These are phyloP conservation scores for Octopus sinensis DNA, from an alignment of 1,140 invertebrate genomes.

Conservation along the genomic window DNA sequence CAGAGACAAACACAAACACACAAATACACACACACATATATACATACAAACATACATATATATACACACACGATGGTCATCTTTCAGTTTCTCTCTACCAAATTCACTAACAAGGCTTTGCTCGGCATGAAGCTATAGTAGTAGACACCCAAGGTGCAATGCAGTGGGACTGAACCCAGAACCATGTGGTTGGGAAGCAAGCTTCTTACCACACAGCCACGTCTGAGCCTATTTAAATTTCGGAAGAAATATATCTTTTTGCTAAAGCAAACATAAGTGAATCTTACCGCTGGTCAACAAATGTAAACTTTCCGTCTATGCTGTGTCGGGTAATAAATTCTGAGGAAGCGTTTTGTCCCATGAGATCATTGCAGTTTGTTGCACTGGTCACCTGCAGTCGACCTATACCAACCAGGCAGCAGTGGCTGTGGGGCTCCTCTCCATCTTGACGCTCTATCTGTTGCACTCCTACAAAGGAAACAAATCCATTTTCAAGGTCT, in stretches of 20 bases:
- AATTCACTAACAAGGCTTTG: too few species aligned
- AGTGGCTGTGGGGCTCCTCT: conserved; percentile 76
- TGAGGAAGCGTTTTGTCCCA: conserved; percentile 76
- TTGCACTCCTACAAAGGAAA: conserved; percentile 33
- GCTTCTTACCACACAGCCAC: too few species aligned
- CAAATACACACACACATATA: too few species aligned
- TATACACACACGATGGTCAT: too few species aligned
- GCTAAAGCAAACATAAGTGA: conserved; percentile 2
- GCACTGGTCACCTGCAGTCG: conserved; percentile 93
- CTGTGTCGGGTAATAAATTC: conserved; percentile 95
- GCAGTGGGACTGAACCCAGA: too few species aligned
- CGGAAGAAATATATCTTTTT: background rate
- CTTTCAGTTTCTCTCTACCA: too few species aligned
- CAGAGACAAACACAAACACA: too few species aligned
- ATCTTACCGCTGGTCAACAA: conserved; percentile 83
- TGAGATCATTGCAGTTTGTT: conserved; percentile 85
- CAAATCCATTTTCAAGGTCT: conserved; percentile 2
- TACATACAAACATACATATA: too few species aligned
- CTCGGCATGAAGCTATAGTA: too few species aligned
- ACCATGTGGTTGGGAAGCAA: too few species aligned
- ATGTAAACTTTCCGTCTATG: conserved; percentile 95
- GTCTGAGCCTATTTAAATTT: background rate
- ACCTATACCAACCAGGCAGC: conserved; percentile 96
- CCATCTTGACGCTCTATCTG: conserved; percentile 74
- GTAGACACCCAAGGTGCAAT: too few species aligned